Conservation (phyloP, 2,113 vertebrate genomes). For the Aspidoscelis tigris region DNA sequence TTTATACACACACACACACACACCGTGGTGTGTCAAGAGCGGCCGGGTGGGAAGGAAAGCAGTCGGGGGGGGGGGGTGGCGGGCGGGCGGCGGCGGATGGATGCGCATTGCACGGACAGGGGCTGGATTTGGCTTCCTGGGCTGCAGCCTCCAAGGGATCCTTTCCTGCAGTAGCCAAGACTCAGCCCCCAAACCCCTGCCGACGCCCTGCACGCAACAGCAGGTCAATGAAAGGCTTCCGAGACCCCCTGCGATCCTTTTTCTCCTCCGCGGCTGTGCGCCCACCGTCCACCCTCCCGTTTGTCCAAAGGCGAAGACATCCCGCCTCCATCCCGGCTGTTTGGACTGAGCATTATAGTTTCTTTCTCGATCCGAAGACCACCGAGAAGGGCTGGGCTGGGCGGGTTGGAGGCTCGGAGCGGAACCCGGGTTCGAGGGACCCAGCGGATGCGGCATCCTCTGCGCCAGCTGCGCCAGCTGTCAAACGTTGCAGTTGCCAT, state of each 20-base stretch:
- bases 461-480: no score
- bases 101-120: background rate
- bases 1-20: background rate
- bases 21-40: background rate
- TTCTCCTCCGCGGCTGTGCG: no score
- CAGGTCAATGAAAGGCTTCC: background rate
- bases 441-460: no score
- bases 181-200: background rate
- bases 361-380: no score
- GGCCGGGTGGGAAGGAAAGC: background rate
- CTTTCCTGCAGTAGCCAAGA: background rate
- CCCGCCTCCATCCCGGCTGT: background rate
- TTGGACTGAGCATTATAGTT: no score
- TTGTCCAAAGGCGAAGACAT: background rate
- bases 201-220: background rate
- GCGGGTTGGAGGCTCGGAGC: no score
- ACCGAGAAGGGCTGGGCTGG: no score
- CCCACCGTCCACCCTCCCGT: no score
- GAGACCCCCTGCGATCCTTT: background rate
- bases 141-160: background rate
- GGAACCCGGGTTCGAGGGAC: no score
- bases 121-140: conserved; percentile 44
- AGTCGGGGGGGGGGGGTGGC: background rate
- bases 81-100: background rate
- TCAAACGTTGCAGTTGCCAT: no score